Base-by-base conservation (phyloP, 2,888 invertebrate species). In the Tachina grossa region DNA sequence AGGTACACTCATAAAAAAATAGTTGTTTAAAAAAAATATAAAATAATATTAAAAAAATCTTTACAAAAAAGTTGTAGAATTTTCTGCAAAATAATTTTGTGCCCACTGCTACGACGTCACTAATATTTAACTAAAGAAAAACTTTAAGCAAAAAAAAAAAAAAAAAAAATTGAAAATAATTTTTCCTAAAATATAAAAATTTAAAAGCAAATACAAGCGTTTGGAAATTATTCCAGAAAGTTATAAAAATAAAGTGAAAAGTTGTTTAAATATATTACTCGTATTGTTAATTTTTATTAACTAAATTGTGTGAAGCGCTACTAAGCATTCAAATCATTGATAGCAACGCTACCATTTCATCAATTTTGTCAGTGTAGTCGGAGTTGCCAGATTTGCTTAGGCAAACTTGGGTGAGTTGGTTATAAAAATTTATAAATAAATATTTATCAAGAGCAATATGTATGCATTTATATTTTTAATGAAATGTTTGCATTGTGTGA, bases 361-460 rank as follows among this genome's bases (percentile, higher is more conserved):
- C 5, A 19, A 45, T 84, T 81, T 78, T 72, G 16, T 72, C 59
- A 76, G 85, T 85, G 83, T 85, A 79, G 68, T 80, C 72, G 83
- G 76, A 45, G 85, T 85, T 85, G 85, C 85, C 85, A 85, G 85
- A 85, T 85, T 85, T 85, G 85, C 85, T 76, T 71, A 83, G 85
- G 85, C 85, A 85, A 85, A 76, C 85, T 76, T 63, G 83, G 85
- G 85, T 85, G 63, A 83, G 84, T 78, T 53, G 59, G 8, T 14
- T n/a, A 13, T 4, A 53, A 61, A 61, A 65, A 31, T 31, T 31
- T 31, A 31, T 57, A 63, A 74, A 57, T 51, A 16, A 78, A 31
- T 51, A 53, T 59, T 55, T 39, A 57, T 51, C 13, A 47, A 55
- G 45, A 31, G 31, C 31, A 31, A 65, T 45, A 31, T 31, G 11